phyloP scores from a whole-genome alignment of 1,140 invertebrate genomes.

The Steinernema khuongi region DNA sequence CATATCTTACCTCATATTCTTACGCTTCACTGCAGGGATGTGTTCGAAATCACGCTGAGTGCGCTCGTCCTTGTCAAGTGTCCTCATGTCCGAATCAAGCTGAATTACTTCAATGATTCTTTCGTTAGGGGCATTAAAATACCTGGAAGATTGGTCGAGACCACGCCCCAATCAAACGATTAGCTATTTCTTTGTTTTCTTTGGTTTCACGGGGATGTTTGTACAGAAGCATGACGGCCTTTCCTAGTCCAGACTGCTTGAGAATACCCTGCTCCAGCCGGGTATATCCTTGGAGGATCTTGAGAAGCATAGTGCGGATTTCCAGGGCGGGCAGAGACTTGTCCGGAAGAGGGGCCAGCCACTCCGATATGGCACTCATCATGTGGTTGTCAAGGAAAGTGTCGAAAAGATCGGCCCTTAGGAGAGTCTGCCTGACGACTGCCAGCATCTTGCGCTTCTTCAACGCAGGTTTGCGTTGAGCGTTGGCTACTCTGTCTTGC shows the following conservation, averaged over 20 bases:
- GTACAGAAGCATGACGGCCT: slow-evolving; percentile 96
- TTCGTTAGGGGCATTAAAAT: neutral
- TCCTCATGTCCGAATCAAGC: slow-evolving; percentile 74
- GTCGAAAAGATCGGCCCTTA: slow-evolving; percentile 51
- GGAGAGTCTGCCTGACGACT: slow-evolving; percentile 37
- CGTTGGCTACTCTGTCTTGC: slow-evolving; percentile 51
- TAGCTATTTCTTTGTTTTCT: slow-evolving; percentile 81
- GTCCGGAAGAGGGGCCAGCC: slow-evolving; percentile 95
- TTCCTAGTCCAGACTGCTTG: slow-evolving; percentile 82
- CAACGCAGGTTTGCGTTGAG: slow-evolving; percentile 47
- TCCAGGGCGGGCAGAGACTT: slow-evolving; percentile 83
- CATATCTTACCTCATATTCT: slow-evolving; percentile 21
- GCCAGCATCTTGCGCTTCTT: slow-evolving; percentile 51
- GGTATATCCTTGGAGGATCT: slow-evolving; percentile 63
- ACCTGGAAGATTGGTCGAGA: slow-evolving; percentile 55
- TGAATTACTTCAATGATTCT: slow-evolving; percentile 21
- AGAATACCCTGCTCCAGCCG: slow-evolving; percentile 67
- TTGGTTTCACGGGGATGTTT: slow-evolving; percentile 97
- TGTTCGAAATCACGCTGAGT: slow-evolving; percentile 83
- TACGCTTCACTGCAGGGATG: slow-evolving; percentile 67
- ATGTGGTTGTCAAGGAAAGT: slow-evolving; percentile 55
- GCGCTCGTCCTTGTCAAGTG: slow-evolving; percentile 69
- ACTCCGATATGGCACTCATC: slow-evolving; percentile 61
- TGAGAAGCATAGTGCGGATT: slow-evolving; percentile 81
- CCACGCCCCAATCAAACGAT: slow-evolving; percentile 75